phyloP scores from a whole-genome alignment of 2,113 vertebrate genomes.

The Myrmecobius fasciatus region DNA sequence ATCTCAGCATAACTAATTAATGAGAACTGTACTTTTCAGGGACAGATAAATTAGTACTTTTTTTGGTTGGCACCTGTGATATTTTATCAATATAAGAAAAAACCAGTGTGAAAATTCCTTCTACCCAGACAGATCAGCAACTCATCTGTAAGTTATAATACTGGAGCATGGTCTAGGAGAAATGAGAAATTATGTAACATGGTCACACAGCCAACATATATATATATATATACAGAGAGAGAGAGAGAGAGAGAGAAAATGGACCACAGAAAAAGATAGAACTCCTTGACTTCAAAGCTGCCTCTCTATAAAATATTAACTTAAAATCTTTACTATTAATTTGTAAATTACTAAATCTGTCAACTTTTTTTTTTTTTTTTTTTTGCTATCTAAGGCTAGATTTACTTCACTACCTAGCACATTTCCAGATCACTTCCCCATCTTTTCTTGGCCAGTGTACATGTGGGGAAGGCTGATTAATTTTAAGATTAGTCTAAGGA shows the following conservation, averaged over 20 bases:
- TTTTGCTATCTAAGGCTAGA: background rate
- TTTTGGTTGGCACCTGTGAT: background rate
- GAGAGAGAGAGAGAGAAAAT: no score
- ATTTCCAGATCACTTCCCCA: background rate
- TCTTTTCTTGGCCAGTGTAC: background rate
- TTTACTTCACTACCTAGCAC: background rate
- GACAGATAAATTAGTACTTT: background rate
- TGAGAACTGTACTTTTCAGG: background rate
- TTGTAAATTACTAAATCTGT: background rate
- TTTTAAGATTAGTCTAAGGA: conserved; percentile 8
- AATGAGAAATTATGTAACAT: background rate
- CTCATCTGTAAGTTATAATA: background rate
- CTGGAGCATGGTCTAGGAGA: background rate
- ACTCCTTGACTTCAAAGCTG: background rate
- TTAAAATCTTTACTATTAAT: background rate
- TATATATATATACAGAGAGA: background rate
- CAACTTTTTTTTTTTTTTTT: background rate
- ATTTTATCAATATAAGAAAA: background rate
- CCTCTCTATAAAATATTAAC: background rate
- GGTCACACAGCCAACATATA: background rate
- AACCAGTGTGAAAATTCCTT: background rate
- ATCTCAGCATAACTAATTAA: background rate
- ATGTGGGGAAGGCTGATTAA: background rate
- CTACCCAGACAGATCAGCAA: background rate
- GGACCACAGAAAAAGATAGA: background rate